A percentile compares a stretch with the other conserved stretches of the same genome.
Evolutionary conservation across 2,888 invertebrate species (phyloP).

Genomic region (Cheilosia soror): DNA sequence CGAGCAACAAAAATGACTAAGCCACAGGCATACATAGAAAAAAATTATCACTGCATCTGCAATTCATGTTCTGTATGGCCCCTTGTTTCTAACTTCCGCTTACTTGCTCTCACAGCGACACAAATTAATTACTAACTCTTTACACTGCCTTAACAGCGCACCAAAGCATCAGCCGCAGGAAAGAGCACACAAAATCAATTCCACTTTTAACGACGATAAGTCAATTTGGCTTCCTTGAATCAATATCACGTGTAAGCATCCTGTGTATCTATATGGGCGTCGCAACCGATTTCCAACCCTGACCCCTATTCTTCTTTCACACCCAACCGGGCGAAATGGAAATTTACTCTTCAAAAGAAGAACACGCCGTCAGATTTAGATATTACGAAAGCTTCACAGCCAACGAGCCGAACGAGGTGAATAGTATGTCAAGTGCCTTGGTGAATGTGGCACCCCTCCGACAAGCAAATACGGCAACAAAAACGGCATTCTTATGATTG

Average conservation of each 20-base stretch:
- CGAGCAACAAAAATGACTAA: constrained; percentile 31
- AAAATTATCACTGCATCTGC: constrained; percentile 16
- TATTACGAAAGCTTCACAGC: constrained; percentile 40
- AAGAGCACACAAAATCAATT: constrained; percentile 58
- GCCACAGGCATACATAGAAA: constrained; percentile 21
- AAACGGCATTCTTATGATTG: constrained; percentile 50
- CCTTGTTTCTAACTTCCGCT: constrained; percentile 41
- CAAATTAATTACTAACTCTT: constrained; percentile 56
- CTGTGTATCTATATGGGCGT: not conserved
- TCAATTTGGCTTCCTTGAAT: constrained; percentile 30
- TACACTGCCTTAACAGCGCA: not conserved
- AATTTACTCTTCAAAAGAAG: constrained; percentile 33
- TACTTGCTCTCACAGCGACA: constrained; percentile 29
- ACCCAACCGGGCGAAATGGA: not conserved
- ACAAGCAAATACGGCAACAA: constrained; percentile 45
- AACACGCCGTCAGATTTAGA: constrained; percentile 42
- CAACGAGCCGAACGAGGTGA: constrained; percentile 34
- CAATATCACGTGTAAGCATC: not conserved
- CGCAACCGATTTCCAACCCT: constrained; percentile 35
- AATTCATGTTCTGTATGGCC: constrained; percentile 36
- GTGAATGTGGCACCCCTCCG: not conserved
- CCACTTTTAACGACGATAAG: constrained; percentile 38
- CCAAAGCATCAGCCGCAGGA: constrained; percentile 2
- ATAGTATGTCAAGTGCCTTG: constrained; percentile 52
- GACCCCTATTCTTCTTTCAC: constrained; percentile 38